Evolutionary conservation across 2,888 invertebrate genomes (phyloP).

Genomic region (Xylophagus ater): DNA sequence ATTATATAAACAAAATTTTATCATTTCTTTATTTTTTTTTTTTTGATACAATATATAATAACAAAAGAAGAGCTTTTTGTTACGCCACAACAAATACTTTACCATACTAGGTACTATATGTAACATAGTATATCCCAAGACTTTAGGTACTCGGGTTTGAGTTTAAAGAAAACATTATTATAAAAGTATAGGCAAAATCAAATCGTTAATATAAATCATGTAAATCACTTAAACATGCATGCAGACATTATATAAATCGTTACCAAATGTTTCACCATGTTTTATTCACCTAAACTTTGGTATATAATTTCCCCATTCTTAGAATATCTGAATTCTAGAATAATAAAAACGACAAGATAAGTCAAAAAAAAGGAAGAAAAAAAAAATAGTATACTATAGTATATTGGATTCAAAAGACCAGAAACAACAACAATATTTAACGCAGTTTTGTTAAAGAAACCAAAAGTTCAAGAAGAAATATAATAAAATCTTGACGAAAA

Average conservation of each 20-base stretch:
- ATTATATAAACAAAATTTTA: too few relatives aligned
- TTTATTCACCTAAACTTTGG: slow-evolving; percentile 19
- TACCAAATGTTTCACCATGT: slow-evolving; percentile 34
- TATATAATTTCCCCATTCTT: slow-evolving; percentile 17
- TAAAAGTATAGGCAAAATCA: slow-evolving; percentile 12
- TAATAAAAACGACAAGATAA: too few relatives aligned
- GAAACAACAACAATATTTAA: slow-evolving; percentile 2
- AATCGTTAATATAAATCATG: slow-evolving; percentile 37
- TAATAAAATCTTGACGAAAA: too few relatives aligned
- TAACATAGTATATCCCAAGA: too few relatives aligned
- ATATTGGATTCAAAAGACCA: neutral
- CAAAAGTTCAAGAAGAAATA: slow-evolving; percentile 16
- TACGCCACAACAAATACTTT: too few relatives aligned
- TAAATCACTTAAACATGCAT: slow-evolving; percentile 40
- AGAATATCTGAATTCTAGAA: too few relatives aligned
- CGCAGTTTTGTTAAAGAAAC: slow-evolving; percentile 9
- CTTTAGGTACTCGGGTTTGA: too few relatives aligned
- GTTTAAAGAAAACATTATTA: too few relatives aligned
- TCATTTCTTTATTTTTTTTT: too few relatives aligned
- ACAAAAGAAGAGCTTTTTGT: too few relatives aligned
- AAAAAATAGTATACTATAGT: neutral
- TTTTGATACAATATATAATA: too few relatives aligned
- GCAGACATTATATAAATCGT: slow-evolving; percentile 37
- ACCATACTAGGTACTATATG: too few relatives aligned
- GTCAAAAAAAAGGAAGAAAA: slow-evolving; percentile 1